Conservation (phyloP, 2,888 invertebrate species). For the Cantharis flavilabris region DNA sequence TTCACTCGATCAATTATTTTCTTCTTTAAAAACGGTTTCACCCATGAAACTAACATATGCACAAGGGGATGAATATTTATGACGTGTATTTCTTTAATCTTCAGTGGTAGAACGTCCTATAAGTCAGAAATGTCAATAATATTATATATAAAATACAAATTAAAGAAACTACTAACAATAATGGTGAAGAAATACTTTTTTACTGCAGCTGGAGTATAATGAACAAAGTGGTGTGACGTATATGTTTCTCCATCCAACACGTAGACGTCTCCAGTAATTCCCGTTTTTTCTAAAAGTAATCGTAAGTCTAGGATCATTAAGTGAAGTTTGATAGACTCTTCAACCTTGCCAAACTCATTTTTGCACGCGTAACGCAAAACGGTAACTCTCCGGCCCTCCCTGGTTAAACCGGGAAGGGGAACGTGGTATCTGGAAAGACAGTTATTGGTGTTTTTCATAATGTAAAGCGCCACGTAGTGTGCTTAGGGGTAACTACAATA, state of each 20-base stretch:
- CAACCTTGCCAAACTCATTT: slow-evolving; percentile 70
- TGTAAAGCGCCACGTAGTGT: too few species aligned
- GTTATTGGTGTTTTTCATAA: too few species aligned
- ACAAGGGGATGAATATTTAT: neutral
- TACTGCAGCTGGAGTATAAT: slow-evolving; percentile 66
- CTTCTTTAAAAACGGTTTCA: slow-evolving; percentile 74
- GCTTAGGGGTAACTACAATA: too few species aligned
- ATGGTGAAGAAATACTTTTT: slow-evolving; percentile 87
- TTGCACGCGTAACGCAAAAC: slow-evolving; percentile 74
- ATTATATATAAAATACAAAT: slow-evolving; percentile 39
- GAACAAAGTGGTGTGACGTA: slow-evolving; percentile 75
- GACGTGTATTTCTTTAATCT: neutral
- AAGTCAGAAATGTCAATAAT: neutral
- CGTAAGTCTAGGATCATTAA: slow-evolving; percentile 86
- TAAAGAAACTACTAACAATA: slow-evolving; percentile 55
- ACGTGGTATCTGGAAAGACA: slow-evolving; percentile 68
- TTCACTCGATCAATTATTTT: slow-evolving; percentile 83
- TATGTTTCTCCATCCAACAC: slow-evolving; percentile 79
- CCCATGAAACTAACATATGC: neutral
- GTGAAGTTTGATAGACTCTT: slow-evolving; percentile 80
- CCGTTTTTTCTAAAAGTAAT: slow-evolving; percentile 74
- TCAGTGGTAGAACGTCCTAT: neutral
- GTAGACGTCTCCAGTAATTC: slow-evolving; percentile 84
- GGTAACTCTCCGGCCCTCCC: slow-evolving; percentile 77
- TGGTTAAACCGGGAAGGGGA: slow-evolving; percentile 80